A percentile compares a stretch with the other conserved stretches of the same genome.
These are phyloP conservation scores for Melanotus villosus DNA, from an alignment of 2,888 invertebrate genomes.

Conservation along the genomic window DNA sequence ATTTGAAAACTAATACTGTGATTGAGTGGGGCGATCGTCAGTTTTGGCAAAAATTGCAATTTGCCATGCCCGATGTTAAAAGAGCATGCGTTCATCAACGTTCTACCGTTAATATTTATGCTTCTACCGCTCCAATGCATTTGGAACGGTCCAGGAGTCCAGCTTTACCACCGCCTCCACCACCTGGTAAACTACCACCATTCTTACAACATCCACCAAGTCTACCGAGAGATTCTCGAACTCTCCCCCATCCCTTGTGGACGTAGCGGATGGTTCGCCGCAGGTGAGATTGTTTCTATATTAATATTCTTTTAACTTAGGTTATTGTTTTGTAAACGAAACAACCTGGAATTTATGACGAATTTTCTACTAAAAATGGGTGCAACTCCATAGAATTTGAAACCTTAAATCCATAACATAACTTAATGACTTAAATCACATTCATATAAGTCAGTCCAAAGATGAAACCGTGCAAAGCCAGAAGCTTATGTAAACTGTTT, in stretches of 20 bases:
- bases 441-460: no score
- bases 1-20: constrained; percentile 91
- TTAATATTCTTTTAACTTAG: neutral
- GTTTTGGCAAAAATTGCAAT: constrained; percentile 97
- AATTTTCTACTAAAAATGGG: no score
- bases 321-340: no score
- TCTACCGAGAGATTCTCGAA: constrained; percentile 69
- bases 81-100: constrained; percentile 76
- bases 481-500: no score
- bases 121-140: constrained; percentile 71
- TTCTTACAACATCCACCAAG: constrained; percentile 68
- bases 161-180: constrained; percentile 73
- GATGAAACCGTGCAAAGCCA: no score
- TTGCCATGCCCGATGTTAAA: constrained; percentile 88
- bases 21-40: constrained; percentile 95
- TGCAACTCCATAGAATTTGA: no score
- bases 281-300: constrained; percentile 69
- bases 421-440: no score
- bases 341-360: no score
- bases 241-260: constrained; percentile 82
- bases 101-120: constrained; percentile 81
- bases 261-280: constrained; percentile 83
- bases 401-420: no score
- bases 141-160: constrained; percentile 72
- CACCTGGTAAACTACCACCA: constrained; percentile 76